phyloP scores from a whole-genome alignment of 2,113 vertebrate genomes.

The Odontesthes bonariensis region DNA sequence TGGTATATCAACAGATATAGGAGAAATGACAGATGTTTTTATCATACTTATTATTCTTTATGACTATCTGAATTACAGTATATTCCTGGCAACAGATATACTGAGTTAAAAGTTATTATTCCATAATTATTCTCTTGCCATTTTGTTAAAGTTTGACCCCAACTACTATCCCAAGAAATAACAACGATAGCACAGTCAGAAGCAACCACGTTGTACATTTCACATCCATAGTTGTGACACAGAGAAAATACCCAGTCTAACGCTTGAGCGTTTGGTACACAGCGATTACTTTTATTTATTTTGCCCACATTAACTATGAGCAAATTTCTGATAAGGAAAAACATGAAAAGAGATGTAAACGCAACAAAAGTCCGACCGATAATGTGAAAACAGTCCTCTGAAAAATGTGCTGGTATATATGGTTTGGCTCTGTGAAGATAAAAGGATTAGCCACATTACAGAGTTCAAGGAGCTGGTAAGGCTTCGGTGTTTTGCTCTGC shows the following conservation, averaged over 20 bases:
- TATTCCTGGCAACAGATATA: slow-evolving; percentile 24
- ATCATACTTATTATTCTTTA: slow-evolving; percentile 49
- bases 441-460: not conserved
- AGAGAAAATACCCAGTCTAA: too few species aligned
- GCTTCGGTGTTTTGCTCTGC: not conserved
- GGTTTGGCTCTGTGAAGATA: not conserved
- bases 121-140: not conserved
- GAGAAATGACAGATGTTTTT: slow-evolving; percentile 50
- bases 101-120: slow-evolving; percentile 15
- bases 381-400: not conserved
- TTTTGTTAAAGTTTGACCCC: slow-evolving; percentile 21
- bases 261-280: too few species aligned
- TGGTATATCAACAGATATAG: slow-evolving; percentile 51
- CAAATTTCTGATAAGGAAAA: too few species aligned
- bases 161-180: not conserved
- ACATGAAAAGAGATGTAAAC: not conserved
- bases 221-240: too few species aligned
- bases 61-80: slow-evolving; percentile 26
- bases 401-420: not conserved
- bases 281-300: not conserved
- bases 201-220: too few species aligned
- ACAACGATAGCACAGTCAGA: too few species aligned
- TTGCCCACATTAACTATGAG: not conserved
- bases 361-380: not conserved
- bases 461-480: not conserved